Base-by-base conservation (phyloP, 2,797 vertebrate genomes). In the Parotocinclus haroldoi region DNA sequence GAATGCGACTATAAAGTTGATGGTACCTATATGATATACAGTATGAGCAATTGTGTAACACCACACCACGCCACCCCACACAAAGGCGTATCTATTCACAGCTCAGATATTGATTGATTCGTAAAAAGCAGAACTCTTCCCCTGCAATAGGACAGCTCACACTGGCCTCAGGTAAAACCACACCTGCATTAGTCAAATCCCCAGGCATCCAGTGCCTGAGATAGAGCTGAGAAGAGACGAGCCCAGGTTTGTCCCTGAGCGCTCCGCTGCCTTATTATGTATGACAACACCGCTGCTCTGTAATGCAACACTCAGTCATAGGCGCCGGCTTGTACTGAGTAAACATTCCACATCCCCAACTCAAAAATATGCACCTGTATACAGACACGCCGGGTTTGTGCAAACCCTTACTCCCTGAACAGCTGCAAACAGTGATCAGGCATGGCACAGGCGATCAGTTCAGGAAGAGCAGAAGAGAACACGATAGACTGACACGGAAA, bases 251-350 rank as follows among this genome's bases (percentile, higher is more conserved):
- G 60, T 73, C 55, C 67, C 63, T 9, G 56, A 67, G 61, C 42
- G 27, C 61, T 51, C 48, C 17, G 19, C 53, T 40, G 49, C 62
- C 72, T 74, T 68, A 73, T 71, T 73, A 75, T 72, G 68, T 70
- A 70, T 70, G 56, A 73, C 56, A 71, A 66, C 60, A 63, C 53
- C 48, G 52, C 61, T 59, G 64, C 73, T 71, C 52, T 52, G 66
- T 66, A 69, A 69, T 69, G 71, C 64, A 60, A 72, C 71, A 72
- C 55, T 75, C 72, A 72, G 60, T 78, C 66, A 69, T 59, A 69
- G 55, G 65, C 53, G 51, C 58, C 59, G 58, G 16, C 52, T 61
- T 52, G 40, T 16, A 62, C 64, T 57, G 55, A 46, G 37, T 67
- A 78, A 69, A 75, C 64, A 69, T 71, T 74, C 60, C 56, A 58